phyloP scores from a whole-genome alignment of 2,797 vertebrate species.

The Malacoraja senta region DNA sequence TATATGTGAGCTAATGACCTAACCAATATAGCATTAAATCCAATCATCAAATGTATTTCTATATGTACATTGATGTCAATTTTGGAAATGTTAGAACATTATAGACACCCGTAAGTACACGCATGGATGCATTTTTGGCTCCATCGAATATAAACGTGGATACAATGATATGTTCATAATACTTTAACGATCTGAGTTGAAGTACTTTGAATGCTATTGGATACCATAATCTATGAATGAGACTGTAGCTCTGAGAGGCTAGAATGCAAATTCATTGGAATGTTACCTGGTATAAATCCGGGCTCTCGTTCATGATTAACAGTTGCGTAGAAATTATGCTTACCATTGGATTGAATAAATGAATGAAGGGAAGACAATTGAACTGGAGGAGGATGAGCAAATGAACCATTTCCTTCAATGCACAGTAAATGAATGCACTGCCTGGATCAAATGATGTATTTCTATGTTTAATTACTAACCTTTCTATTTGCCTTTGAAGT shows the following conservation, averaged over 20 bases:
- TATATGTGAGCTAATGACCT: no score
- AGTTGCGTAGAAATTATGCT: not conserved
- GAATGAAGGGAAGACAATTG: not conserved
- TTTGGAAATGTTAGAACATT: no score
- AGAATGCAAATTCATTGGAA: not conserved
- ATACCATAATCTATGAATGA: not conserved
- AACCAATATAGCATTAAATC: no score
- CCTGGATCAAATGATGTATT: not conserved
- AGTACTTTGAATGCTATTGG: not conserved
- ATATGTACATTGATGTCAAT: no score
- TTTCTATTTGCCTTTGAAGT: conserved; percentile 11
- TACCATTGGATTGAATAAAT: not conserved
- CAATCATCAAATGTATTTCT: no score
- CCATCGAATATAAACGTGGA: no score
- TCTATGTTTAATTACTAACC: not conserved
- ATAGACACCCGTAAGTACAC: no score
- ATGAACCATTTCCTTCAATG: not conserved
- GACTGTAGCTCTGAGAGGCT: not conserved
- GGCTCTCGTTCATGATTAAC: no score
- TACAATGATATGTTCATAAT: not conserved
- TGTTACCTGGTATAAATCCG: not conserved
- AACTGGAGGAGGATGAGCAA: not conserved
- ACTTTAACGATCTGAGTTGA: not conserved
- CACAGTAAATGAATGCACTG: no score
- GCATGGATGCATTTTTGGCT: no score